Percentiles rank a stretch among this genome's conserved stretches.
phyloP scores from a whole-genome alignment of 2,888 invertebrate species.

The Parnassius apollo region DNA sequence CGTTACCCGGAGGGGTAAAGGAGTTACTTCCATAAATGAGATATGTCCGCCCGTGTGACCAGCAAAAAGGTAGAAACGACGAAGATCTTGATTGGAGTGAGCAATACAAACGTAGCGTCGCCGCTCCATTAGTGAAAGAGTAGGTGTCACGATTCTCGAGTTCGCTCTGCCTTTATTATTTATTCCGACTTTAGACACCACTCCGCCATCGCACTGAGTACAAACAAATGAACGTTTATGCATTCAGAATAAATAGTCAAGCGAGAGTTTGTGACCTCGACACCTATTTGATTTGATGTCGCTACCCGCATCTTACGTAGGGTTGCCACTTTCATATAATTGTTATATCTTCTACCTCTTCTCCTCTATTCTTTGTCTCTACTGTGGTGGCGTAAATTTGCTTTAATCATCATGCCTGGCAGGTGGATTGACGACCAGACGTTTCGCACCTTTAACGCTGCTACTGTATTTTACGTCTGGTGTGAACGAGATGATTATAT shows the following conservation, averaged over 20 bases:
- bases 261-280: slow-evolving; percentile 21
- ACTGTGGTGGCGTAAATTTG: too few species aligned
- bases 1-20: slow-evolving; percentile 22
- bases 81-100: slow-evolving; percentile 72
- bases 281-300: slow-evolving; percentile 26
- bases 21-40: slow-evolving; percentile 43
- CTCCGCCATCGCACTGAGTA: slow-evolving; percentile 47
- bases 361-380: too few species aligned
- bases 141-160: slow-evolving; percentile 71
- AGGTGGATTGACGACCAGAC: too few species aligned
- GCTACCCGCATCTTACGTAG: slow-evolving; percentile 13
- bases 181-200: slow-evolving; percentile 63
- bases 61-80: slow-evolving; percentile 60
- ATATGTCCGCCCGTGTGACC: slow-evolving; percentile 47
- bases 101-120: slow-evolving; percentile 64
- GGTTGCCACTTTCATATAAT: slow-evolving; percentile 8
- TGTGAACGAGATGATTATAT: too few species aligned
- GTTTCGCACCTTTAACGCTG: too few species aligned
- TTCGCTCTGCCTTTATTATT: slow-evolving; percentile 71
- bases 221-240: slow-evolving; percentile 66
- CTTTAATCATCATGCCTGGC: too few species aligned
- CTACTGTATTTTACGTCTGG: too few species aligned
- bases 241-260: slow-evolving; percentile 47
- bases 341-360: too few species aligned
- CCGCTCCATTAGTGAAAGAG: slow-evolving; percentile 74